Evolutionary conservation across 2,888 invertebrate genomes (phyloP).

Genomic region (Drosophila subsilvestris): DNA sequence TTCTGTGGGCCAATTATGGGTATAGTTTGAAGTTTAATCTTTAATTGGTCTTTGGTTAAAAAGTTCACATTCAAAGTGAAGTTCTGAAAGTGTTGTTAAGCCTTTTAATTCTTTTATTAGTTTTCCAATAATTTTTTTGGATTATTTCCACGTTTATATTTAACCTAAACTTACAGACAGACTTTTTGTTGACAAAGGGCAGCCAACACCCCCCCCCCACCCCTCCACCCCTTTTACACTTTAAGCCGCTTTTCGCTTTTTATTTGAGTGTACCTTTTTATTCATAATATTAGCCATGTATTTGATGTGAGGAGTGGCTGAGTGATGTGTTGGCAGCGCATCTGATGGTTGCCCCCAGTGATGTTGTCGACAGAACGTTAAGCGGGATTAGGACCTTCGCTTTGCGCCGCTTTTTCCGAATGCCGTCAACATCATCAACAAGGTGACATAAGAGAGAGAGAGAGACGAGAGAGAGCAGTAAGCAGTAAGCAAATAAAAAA

Average conservation of each 20-base stretch:
- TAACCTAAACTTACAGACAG: not conserved
- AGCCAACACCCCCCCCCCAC: too few species aligned
- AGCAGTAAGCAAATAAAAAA: slow-evolving; percentile 37
- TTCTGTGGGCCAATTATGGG: not conserved
- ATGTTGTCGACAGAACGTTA: slow-evolving; percentile 74
- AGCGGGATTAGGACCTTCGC: slow-evolving; percentile 64
- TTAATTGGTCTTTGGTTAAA: not conserved
- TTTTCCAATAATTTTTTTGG: not conserved
- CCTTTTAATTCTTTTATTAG: not conserved
- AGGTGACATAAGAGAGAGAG: slow-evolving; percentile 52
- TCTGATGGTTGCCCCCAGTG: slow-evolving; percentile 47
- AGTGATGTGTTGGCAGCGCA: slow-evolving; percentile 13
- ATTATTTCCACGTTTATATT: too few species aligned
- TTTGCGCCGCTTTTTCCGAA: slow-evolving; percentile 61
- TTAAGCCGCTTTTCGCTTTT: slow-evolving; percentile 18
- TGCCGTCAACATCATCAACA: slow-evolving; percentile 49
- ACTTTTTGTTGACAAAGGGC: too few species aligned
- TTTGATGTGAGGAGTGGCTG: slow-evolving; percentile 43
- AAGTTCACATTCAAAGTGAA: not conserved
- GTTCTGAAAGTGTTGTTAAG: not conserved
- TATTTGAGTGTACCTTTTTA: slow-evolving; percentile 8
- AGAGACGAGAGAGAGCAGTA: not conserved
- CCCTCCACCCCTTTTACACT: not conserved
- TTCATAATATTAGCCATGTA: slow-evolving; percentile 41
- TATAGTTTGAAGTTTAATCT: not conserved